Evolutionary conservation across 2,797 vertebrate genomes (phyloP), one percentile per base, ranked within the genome.

Genomic region (Basileuterus tristriatus): DNA sequence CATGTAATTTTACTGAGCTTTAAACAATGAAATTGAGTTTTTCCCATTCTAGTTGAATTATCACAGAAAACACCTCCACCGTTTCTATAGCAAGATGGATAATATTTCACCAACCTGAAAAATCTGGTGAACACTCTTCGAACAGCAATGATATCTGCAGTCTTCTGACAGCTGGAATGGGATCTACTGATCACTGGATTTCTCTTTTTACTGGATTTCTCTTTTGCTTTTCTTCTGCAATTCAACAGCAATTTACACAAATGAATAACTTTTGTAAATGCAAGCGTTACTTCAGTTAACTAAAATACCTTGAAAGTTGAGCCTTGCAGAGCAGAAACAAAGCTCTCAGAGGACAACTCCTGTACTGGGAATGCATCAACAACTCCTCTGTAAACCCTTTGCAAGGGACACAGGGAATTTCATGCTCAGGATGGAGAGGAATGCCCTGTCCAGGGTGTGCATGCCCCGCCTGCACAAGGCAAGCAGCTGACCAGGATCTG

Each of bases 221-320:
- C 9, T 59, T 89, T 82, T 29, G 3, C 8, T 92, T 84, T 83
- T 69, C 32, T 49, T 74, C 37, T 74, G 27, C 9, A 17, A 22
- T 63, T 84, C 43, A 68, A 56, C 11, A 53, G 9, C 14, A 64
- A 26, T 30, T 82, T 32, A 72, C 15, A 76, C 5, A 74, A 84
- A 52, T 44, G 1, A 53, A 69, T 50, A 52, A 12, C 13, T 32
- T 49, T 12, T 32, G 4, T 8, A 81, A 72, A 41, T 12, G 18
- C 2, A 83, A 53, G 44, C 0, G 0, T 1, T 3, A 62, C n/a
- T 68, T 26, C 3, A 15, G 15, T 29, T 75, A 53, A 43, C 18
- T 43, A 43, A 47, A 78, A 89, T 32, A 44, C 8, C 29, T 59
- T 65, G 18, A 37, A 85, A 58, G 19, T 3, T 3, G 3, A 65